These are phyloP conservation scores for Stenichneumon culpator DNA, from an alignment of 2,888 invertebrate species.

Conservation along the genomic window DNA sequence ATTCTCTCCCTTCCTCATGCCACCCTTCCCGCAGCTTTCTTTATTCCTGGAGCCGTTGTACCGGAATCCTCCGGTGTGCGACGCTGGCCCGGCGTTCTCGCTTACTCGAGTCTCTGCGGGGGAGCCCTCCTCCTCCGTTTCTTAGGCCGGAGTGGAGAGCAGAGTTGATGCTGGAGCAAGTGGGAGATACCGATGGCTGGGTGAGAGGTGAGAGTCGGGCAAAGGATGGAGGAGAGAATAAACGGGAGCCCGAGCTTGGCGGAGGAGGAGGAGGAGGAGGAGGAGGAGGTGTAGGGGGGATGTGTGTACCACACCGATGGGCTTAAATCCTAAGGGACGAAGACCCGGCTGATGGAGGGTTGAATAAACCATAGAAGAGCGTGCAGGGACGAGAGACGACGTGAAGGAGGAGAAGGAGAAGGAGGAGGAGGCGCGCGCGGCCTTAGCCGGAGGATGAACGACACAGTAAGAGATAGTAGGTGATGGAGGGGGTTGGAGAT, in stretches of 20 bases:
- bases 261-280: slow-evolving; percentile 1
- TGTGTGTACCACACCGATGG: slow-evolving; percentile 57
- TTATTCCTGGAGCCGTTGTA: slow-evolving; percentile 31
- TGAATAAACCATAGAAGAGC: slow-evolving; percentile 73
- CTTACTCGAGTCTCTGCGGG: neutral
- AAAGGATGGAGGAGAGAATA: slow-evolving; percentile 7
- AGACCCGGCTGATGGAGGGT: slow-evolving; percentile 71
- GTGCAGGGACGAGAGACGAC: slow-evolving; percentile 60
- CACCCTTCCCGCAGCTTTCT: slow-evolving; percentile 17
- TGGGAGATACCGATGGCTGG: slow-evolving; percentile 1
- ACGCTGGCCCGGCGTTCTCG: slow-evolving; percentile 16
- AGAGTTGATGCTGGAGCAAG: slow-evolving; percentile 28
- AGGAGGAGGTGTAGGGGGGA: neutral
- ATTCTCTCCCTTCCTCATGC: slow-evolving; percentile 19
- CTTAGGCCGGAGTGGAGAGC: slow-evolving; percentile 36
- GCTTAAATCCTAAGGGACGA: slow-evolving; percentile 67
- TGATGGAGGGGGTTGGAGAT: slow-evolving; percentile 25
- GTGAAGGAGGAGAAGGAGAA: slow-evolving; percentile 13
- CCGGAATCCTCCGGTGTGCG: slow-evolving; percentile 45
- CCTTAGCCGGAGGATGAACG: slow-evolving; percentile 8
- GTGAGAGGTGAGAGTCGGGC: neutral
- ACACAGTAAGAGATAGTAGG: slow-evolving; percentile 15
- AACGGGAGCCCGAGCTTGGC: neutral
- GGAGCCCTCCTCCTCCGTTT: slow-evolving; percentile 16
- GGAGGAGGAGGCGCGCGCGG: slow-evolving; percentile 13